Percentiles rank a stretch among this genome's conserved stretches.
These are phyloP conservation scores for Ranitomeya variabilis DNA, from an alignment of 2,113 vertebrate species.

Conservation along the genomic window DNA sequence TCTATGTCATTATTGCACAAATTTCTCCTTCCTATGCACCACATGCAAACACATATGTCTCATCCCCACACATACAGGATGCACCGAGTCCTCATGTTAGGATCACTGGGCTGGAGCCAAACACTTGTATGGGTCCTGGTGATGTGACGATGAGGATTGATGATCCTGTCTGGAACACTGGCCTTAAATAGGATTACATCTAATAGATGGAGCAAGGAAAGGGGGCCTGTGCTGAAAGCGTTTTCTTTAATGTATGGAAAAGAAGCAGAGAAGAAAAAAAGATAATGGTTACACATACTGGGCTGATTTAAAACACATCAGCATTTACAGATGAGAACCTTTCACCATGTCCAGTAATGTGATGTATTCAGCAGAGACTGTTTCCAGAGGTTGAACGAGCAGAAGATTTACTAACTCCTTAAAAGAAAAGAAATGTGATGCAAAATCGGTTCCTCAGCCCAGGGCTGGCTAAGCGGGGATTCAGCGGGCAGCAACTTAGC, in stretches of 20 bases:
- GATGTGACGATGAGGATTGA: conserved; percentile 50
- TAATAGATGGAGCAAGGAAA: conserved; percentile 31
- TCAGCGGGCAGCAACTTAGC: too few relatives aligned
- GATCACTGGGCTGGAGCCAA: conserved; percentile 39
- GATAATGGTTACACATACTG: conserved; percentile 24
- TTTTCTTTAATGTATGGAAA: conserved; percentile 21
- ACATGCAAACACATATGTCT: conserved; percentile 12
- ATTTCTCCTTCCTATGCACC: neutral
- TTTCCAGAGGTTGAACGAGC: neutral
- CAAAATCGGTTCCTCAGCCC: neutral
- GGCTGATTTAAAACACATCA: conserved; percentile 44
- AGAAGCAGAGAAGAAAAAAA: conserved; percentile 11
- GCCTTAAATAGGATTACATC: conserved; percentile 49
- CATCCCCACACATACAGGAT: conserved; percentile 23
- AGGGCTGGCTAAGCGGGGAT: neutral
- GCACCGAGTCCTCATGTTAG: conserved; percentile 10
- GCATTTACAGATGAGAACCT: neutral
- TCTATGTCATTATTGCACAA: conserved; percentile 1
- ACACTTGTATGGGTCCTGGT: conserved; percentile 25
- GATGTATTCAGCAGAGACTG: conserved; percentile 19
- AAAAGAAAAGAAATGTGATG: neutral
- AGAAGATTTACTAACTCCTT: neutral
- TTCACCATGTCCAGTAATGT: conserved; percentile 6
- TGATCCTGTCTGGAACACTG: conserved; percentile 47
- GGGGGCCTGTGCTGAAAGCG: conserved; percentile 19